Percentiles rank a stretch among this genome's conserved stretches.
These are phyloP conservation scores for Seriola dumerili DNA, from an alignment of 2,113 vertebrate genomes.

Conservation along the genomic window DNA sequence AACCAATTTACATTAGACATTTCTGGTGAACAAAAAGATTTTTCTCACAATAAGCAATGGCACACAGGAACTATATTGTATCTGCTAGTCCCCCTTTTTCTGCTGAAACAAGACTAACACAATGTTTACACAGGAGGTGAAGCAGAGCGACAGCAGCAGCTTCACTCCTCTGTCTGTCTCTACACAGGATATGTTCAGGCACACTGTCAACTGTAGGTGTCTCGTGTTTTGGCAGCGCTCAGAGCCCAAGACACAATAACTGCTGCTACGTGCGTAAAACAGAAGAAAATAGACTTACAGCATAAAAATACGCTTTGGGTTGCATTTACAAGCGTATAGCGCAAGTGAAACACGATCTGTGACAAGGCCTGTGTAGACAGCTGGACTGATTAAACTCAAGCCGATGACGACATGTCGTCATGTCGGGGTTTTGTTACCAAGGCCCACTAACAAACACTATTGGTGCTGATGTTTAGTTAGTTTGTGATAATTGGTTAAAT, in stretches of 20 bases:
- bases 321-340: neutral
- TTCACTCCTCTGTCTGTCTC: neutral
- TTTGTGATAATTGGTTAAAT: too few relatives aligned
- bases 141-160: neutral
- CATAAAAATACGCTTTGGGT: neutral
- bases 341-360: neutral
- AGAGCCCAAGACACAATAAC: neutral
- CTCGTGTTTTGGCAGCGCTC: conserved; percentile 1
- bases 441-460: too few relatives aligned
- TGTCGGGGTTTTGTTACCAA: too few relatives aligned
- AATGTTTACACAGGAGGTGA: neutral
- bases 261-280: neutral
- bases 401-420: too few relatives aligned
- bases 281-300: neutral
- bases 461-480: too few relatives aligned
- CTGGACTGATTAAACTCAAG: neutral
- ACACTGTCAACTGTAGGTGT: neutral
- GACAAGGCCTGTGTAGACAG: neutral
- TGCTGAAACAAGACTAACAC: neutral
- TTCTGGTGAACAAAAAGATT: conserved; percentile 26
- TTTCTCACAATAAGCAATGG: neutral
- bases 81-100: neutral
- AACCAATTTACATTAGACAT: conserved; percentile 32
- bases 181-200: neutral
- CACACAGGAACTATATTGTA: neutral